These are phyloP conservation scores for Eretmochelys imbricata DNA, from an alignment of 2,113 vertebrate genomes.

Conservation along the genomic window DNA sequence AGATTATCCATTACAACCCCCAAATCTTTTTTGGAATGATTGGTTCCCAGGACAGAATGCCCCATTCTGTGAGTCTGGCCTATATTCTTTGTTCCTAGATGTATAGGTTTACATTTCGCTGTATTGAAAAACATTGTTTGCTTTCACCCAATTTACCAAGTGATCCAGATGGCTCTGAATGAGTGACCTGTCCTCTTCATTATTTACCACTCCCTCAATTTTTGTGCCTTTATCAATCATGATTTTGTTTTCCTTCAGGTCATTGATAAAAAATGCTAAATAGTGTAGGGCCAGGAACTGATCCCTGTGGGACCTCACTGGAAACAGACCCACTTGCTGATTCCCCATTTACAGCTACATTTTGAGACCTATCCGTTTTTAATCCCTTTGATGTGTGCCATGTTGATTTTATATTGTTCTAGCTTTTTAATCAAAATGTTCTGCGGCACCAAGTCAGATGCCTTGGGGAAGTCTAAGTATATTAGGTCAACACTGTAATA, in stretches of 20 bases:
- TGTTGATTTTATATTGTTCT: neutral
- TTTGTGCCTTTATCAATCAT: neutral
- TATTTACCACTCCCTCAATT: neutral
- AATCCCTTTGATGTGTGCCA: neutral
- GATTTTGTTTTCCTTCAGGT: neutral
- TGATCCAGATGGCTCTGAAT: neutral
- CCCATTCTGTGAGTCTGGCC: neutral
- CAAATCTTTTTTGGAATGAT: neutral
- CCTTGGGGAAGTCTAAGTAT: no score
- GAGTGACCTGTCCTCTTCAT: neutral
- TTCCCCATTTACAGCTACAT: neutral
- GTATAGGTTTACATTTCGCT: no score
- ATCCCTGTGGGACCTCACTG: neutral
- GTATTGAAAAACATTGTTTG: no score
- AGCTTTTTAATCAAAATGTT: neutral
- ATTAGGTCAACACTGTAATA: neutral
- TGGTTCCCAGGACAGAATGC: neutral
- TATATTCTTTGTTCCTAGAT: neutral
- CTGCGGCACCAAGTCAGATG: neutral
- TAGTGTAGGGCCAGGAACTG: neutral
- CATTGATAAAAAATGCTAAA: neutral
- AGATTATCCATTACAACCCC: neutral
- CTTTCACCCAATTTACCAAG: no score
- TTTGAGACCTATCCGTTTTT: neutral
- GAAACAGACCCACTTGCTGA: neutral